Evolutionary conservation across 2,113 vertebrate species (phyloP), one percentile per base, ranked within the genome.

Genomic region (Myrmophylax atrothorax): DNA sequence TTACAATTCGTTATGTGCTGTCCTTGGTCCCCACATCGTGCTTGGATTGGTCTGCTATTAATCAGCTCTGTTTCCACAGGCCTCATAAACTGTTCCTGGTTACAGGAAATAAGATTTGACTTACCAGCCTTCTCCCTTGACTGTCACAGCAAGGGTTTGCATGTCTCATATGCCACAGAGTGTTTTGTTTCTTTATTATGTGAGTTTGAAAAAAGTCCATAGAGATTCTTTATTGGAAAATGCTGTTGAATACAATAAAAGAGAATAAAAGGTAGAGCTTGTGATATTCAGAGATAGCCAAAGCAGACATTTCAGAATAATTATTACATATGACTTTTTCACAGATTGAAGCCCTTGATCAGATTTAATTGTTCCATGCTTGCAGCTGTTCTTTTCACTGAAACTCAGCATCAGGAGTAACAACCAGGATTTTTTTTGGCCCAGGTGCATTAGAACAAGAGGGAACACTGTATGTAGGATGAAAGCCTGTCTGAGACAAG

Each of bases 391-490:
- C 63, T 72, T 89, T 47, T 63, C 68, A 18, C 33, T 42, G 46
- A 72, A 59, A 35, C 31, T 31, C 16, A 47, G 20, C 18, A 4
- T 22, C 44, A 64, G 33, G 24, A 87, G 24, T n/a, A 80, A 66
- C 2, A 19, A 24, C 20, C 38, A 24, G 42, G 47, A 38, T 29
- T 38, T 31, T 56, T 87, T 69, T 35, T 69, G 60, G 53, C 10
- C 44, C 25, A 6, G 26, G 50, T 29, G 25, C 38, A 12, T 6
- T 53, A 62, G 50, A 63, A 33, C 82, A 73, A 6, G 4, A 15
- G 62, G 18, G 28, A 35, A 25, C 19, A 11, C 46, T 2, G 26
- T 1, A 3, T 6, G 3, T 0, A 2, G 49, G 35, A 52, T 3
- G 16, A 60, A 52, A 73, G 14, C 14, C 67, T 12, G 17, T 37